These are phyloP conservation scores for Panagrolaimus sp. DNA, from an alignment of 1,140 invertebrate species.

Conservation along the genomic window DNA sequence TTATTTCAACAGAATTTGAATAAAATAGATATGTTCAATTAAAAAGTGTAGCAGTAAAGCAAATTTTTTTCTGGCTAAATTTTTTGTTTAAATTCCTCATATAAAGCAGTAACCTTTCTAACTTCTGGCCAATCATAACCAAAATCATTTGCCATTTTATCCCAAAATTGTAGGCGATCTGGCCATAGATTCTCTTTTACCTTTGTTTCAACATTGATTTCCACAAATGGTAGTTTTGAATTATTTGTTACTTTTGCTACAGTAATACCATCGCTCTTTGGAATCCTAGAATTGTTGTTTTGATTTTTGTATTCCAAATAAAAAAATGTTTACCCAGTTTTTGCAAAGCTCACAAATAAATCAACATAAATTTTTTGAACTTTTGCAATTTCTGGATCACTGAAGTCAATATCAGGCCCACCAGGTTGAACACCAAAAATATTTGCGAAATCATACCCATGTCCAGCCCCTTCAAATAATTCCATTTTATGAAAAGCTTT, in stretches of 20 bases:
- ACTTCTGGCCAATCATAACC: neutral
- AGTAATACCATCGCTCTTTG: neutral
- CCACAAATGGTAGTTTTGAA: constrained; percentile 60
- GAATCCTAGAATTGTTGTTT: neutral
- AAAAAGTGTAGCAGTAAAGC: no score
- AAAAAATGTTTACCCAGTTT: neutral
- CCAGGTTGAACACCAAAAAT: neutral
- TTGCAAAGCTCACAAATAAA: neutral
- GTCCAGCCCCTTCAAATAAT: neutral
- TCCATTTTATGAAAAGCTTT: neutral
- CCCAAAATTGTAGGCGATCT: neutral
- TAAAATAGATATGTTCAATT: no score
- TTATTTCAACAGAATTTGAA: no score
- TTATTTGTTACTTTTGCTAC: neutral
- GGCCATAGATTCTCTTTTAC: neutral
- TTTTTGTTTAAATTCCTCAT: no score
- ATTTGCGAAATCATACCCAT: neutral
- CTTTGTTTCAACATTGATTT: neutral
- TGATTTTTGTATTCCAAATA: no score
- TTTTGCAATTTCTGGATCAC: neutral
- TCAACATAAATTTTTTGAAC: neutral
- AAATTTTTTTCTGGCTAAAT: no score
- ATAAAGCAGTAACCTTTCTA: no score
- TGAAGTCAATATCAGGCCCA: neutral
- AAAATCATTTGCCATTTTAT: neutral